Conservation (phyloP, 2,888 invertebrate genomes). For the Philhelius pedissequus region DNA sequence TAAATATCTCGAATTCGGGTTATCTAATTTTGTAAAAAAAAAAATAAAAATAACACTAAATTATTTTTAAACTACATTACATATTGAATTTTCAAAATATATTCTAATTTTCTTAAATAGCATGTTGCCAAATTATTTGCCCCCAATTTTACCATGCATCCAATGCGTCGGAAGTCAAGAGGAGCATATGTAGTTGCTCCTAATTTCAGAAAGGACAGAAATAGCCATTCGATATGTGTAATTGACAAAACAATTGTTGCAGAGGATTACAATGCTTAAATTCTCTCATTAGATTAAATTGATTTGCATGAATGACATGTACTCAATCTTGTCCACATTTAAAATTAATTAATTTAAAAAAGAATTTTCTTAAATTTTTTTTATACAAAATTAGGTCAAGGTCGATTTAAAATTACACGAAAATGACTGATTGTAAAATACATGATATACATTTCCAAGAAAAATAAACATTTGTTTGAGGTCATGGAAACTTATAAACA, state of each 20-base stretch:
- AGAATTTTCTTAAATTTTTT: background rate
- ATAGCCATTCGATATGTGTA: background rate
- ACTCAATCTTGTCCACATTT: background rate
- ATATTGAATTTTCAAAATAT: background rate
- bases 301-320: constrained; percentile 1
- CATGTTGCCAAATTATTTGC: constrained; percentile 54
- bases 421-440: background rate
- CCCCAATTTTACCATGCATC: constrained; percentile 24
- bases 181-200: constrained; percentile 4
- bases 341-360: background rate
- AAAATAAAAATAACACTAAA: background rate
- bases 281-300: background rate
- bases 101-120: background rate
- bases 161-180: constrained; percentile 12
- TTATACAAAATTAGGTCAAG: constrained; percentile 10
- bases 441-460: background rate
- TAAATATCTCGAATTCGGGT: too few species aligned
- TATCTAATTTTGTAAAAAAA: background rate
- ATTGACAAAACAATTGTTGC: background rate
- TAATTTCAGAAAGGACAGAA: background rate
- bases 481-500: too few species aligned
- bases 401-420: constrained; percentile 7
- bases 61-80: background rate
- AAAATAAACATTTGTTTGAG: background rate
- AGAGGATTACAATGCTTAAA: background rate